A percentile compares a stretch with the other conserved stretches of the same genome.
phyloP scores from a whole-genome alignment of 2,888 invertebrate genomes.

The Anticlea derivata region DNA sequence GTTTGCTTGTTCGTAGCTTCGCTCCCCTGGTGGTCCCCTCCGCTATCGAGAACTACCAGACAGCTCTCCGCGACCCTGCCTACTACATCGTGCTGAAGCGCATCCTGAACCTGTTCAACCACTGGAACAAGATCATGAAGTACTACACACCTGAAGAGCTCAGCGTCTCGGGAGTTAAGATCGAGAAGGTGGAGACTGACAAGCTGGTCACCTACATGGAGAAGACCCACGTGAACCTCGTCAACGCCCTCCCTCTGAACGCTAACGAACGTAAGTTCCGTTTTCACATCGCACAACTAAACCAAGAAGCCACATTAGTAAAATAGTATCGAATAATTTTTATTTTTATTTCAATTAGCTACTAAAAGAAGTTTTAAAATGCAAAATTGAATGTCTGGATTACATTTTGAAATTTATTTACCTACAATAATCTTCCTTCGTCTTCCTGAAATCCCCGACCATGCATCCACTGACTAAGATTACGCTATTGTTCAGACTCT shows the following conservation, averaged over 20 bases:
- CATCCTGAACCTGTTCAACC: slow-evolving; percentile 81
- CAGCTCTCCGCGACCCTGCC: slow-evolving; percentile 87
- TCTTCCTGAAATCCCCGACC: too few species aligned
- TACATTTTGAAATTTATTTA: too few species aligned
- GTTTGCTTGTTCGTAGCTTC: slow-evolving; percentile 47
- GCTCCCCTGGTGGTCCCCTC: slow-evolving; percentile 81
- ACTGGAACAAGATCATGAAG: slow-evolving; percentile 84
- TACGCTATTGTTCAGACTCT: too few species aligned
- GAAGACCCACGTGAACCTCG: slow-evolving; percentile 85
- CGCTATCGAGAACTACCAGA: slow-evolving; percentile 86
- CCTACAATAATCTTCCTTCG: too few species aligned
- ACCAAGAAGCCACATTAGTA: too few species aligned
- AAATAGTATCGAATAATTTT: too few species aligned
- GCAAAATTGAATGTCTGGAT: too few species aligned
- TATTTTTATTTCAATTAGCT: too few species aligned
- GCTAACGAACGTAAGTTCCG: slow-evolving; percentile 22
- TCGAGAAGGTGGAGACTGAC: slow-evolving; percentile 86
- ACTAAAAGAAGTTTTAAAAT: too few species aligned
- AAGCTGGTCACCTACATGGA: slow-evolving; percentile 88
- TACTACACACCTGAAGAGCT: slow-evolving; percentile 86
- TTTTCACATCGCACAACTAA: too few species aligned
- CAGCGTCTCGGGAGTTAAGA: slow-evolving; percentile 83
- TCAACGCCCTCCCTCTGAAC: slow-evolving; percentile 42
- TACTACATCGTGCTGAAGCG: slow-evolving; percentile 87
- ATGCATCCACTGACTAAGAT: too few species aligned